phyloP scores from a whole-genome alignment of 2,797 vertebrate genomes.

The Sebastes matsubarae region DNA sequence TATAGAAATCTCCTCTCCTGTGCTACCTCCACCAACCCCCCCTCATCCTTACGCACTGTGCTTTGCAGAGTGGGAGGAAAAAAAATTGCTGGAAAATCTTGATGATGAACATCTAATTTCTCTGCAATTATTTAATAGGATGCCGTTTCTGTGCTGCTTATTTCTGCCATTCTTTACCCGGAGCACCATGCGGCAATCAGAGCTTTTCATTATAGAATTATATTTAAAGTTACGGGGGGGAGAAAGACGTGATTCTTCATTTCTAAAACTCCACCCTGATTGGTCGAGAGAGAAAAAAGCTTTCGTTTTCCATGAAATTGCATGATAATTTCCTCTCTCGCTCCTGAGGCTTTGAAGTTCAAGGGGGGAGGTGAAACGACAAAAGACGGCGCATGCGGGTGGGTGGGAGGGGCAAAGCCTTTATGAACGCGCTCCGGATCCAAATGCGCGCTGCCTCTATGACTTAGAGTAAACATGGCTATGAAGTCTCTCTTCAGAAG shows the following conservation, averaged over 20 bases:
- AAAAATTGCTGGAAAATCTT: slow-evolving; percentile 72
- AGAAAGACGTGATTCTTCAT: slow-evolving; percentile 42
- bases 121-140: slow-evolving; percentile 77
- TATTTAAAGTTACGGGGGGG: slow-evolving; percentile 64
- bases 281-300: slow-evolving; percentile 64
- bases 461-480: slow-evolving; percentile 55
- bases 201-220: slow-evolving; percentile 74
- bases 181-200: slow-evolving; percentile 62
- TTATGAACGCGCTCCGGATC: slow-evolving; percentile 40
- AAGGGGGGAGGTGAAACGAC: slow-evolving; percentile 67
- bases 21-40: background rate
- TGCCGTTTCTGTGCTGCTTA: slow-evolving; percentile 53
- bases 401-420: slow-evolving; percentile 15
- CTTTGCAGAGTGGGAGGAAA: slow-evolving; percentile 39
- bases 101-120: slow-evolving; percentile 69
- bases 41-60: slow-evolving; percentile 29
- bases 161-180: slow-evolving; percentile 53
- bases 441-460: slow-evolving; percentile 36
- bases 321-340: slow-evolving; percentile 48
- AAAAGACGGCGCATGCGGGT: slow-evolving; percentile 45
- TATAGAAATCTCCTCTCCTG: background rate
- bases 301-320: slow-evolving; percentile 73
- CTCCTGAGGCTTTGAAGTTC: slow-evolving; percentile 74
- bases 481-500: slow-evolving; percentile 54
- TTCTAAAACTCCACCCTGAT: slow-evolving; percentile 62